Conservation (phyloP, 2,888 invertebrate genomes). For the Hipparchia sbordonii region DNA sequence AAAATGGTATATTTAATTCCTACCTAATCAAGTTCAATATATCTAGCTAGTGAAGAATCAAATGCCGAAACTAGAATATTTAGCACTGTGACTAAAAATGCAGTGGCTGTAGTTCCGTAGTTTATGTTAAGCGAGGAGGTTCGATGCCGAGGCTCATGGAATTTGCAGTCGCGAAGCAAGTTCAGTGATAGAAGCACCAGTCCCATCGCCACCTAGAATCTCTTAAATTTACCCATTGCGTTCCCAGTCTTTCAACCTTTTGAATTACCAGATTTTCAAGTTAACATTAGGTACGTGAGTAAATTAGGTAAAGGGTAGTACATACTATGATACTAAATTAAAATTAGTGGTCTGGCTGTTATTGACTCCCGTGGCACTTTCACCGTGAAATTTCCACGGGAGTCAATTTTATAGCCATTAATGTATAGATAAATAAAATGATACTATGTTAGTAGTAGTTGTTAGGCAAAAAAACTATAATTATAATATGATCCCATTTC, state of each 20-base stretch:
- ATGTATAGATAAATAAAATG: no score
- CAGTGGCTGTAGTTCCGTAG: constrained; percentile 86
- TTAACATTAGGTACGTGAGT: not conserved
- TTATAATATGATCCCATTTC: no score
- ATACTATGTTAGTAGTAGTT: no score
- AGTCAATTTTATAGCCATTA: no score
- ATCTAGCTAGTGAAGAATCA: constrained; percentile 86
- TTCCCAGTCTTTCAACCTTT: not conserved
- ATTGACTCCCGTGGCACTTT: no score
- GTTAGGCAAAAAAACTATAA: no score
- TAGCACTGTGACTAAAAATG: constrained; percentile 88
- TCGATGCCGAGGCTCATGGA: constrained; percentile 87
- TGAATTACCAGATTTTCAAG: not conserved
- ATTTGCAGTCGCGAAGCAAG: constrained; percentile 89
- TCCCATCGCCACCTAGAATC: constrained; percentile 87
- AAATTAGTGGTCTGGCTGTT: no score
- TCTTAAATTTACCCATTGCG: constrained; percentile 19
- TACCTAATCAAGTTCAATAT: constrained; percentile 59
- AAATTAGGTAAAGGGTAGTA: no score
- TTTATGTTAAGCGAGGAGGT: constrained; percentile 87
- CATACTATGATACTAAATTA: no score
- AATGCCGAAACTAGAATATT: constrained; percentile 91
- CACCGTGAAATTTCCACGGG: no score
- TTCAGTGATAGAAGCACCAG: constrained; percentile 88
- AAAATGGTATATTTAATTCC: no score